phyloP scores from a whole-genome alignment of 1,140 invertebrate species.

The Melanaphis sacchari region DNA sequence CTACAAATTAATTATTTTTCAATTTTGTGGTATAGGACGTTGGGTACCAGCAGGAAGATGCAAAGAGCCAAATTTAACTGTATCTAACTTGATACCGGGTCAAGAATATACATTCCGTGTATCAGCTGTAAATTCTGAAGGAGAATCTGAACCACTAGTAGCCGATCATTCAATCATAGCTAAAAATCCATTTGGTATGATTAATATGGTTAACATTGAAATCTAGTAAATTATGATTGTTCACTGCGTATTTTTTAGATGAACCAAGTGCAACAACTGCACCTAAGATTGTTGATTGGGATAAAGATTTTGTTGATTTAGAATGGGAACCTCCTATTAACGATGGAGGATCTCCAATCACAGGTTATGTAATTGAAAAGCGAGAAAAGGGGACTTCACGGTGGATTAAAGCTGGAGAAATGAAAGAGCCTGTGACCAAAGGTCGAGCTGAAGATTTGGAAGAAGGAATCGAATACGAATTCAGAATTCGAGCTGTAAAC shows the following conservation, averaged over 20 bases:
- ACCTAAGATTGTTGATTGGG: slow-evolving; percentile 91
- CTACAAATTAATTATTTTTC: background rate
- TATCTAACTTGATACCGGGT: slow-evolving; percentile 84
- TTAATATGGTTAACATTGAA: background rate
- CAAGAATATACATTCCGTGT: slow-evolving; percentile 98
- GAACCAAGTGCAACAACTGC: slow-evolving; percentile 89
- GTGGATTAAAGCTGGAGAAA: slow-evolving; percentile 86
- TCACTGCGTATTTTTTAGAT: slow-evolving; percentile 67
- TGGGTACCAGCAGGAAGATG: slow-evolving; percentile 83
- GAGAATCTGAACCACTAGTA: slow-evolving; percentile 90
- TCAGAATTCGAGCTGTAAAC: slow-evolving; percentile 83
- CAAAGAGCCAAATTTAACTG: slow-evolving; percentile 83
- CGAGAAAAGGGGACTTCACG: slow-evolving; percentile 85
- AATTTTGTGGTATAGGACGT: slow-evolving; percentile 65
- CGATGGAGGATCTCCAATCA: slow-evolving; percentile 92
- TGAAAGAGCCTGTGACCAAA: slow-evolving; percentile 78
- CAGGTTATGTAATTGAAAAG: slow-evolving; percentile 93
- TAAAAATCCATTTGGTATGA: slow-evolving; percentile 94
- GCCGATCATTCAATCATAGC: slow-evolving; percentile 90
- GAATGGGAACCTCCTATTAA: slow-evolving; percentile 88
- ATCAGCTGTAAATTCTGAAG: slow-evolving; percentile 92
- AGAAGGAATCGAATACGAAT: slow-evolving; percentile 87
- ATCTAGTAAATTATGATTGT: background rate
- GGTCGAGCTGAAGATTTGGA: slow-evolving; percentile 81
- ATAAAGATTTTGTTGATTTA: slow-evolving; percentile 91